Evolutionary conservation across 1,140 invertebrate genomes (phyloP).

Genomic region (Anadara kagoshimensis): DNA sequence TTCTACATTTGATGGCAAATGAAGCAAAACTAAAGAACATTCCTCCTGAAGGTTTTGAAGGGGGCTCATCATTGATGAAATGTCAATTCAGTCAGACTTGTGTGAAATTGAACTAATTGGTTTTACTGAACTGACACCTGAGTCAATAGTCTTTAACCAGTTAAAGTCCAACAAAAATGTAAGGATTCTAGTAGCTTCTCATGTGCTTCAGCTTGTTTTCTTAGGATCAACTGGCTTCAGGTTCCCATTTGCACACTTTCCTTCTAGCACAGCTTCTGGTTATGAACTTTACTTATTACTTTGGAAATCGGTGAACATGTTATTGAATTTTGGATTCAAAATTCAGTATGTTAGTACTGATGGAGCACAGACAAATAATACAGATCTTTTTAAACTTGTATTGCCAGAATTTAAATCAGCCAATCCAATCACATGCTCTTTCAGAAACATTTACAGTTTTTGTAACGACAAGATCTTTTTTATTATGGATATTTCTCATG

Average conservation of each 20-base stretch:
- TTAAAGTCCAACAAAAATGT: no score
- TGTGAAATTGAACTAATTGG: slow-evolving; percentile 30
- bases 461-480: background rate
- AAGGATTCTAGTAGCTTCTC: no score
- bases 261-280: slow-evolving; percentile 18
- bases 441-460: slow-evolving; percentile 30
- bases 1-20: slow-evolving; percentile 34
- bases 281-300: slow-evolving; percentile 32
- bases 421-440: slow-evolving; percentile 14
- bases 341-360: slow-evolving; percentile 33
- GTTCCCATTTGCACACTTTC: slow-evolving; percentile 47
- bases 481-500: slow-evolving; percentile 5
- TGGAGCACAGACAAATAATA: slow-evolving; percentile 36
- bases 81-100: slow-evolving; percentile 34
- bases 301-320: slow-evolving; percentile 42
- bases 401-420: slow-evolving; percentile 3
- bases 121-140: slow-evolving; percentile 22
- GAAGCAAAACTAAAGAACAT: slow-evolving; percentile 29
- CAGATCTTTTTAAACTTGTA: slow-evolving; percentile 12
- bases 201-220: slow-evolving; percentile 40
- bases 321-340: slow-evolving; percentile 23
- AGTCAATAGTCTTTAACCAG: slow-evolving; percentile 27
- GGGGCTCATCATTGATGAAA: slow-evolving; percentile 40
- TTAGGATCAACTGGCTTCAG: slow-evolving; percentile 37
- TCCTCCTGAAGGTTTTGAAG: slow-evolving; percentile 15